Evolutionary conservation across 2,797 vertebrate species (phyloP), one percentile per base, ranked within the genome.

Genomic region (Microctenopoma lineatum): DNA sequence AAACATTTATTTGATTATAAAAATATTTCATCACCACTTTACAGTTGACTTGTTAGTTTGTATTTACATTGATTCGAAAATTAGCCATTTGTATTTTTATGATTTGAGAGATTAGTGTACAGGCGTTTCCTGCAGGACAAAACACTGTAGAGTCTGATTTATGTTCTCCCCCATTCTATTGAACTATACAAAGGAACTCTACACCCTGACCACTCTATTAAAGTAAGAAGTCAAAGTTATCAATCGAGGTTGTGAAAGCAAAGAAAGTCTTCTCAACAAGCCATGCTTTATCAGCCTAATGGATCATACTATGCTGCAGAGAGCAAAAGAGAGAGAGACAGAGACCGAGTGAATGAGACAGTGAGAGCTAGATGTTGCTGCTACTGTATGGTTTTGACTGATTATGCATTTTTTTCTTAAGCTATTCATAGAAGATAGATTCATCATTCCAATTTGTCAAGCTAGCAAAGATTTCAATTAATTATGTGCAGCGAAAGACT

Each of bases 371-470:
- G 93, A 96, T 96, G 95, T 95, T 95, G 94, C 94, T 94, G 95
- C 95, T 95, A 83, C 86, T 78, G 79, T 90, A 95, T 94, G 95
- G 95, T 95, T 97, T 96, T 99, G 98, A 99, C 97, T 98, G 97
- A 99, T 98, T 99, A 98, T 98, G 96, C 96, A 96, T 97, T 94
- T 92, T 21, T 89, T 91, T 88, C 89, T 90, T 94, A 92, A 94
- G 93, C 95, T 96, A 97, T 98, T 97, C 96, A 98, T 97, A 97
- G 96, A 92, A 94, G 96, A 97, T 96, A 98, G 96, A 99, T 99
- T 98, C 96, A 98, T 99, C 97, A 99, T 98, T 96, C 97, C 97
- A 99, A 99, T 99, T 99, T 99, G 98, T 98, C 98, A 99, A 97
- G 95, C 94, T 95, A 94, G 96, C 94, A 93, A 96, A 94, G 96